Conservation (phyloP, 2,113 vertebrate species). For the Fulmarus glacialis region DNA sequence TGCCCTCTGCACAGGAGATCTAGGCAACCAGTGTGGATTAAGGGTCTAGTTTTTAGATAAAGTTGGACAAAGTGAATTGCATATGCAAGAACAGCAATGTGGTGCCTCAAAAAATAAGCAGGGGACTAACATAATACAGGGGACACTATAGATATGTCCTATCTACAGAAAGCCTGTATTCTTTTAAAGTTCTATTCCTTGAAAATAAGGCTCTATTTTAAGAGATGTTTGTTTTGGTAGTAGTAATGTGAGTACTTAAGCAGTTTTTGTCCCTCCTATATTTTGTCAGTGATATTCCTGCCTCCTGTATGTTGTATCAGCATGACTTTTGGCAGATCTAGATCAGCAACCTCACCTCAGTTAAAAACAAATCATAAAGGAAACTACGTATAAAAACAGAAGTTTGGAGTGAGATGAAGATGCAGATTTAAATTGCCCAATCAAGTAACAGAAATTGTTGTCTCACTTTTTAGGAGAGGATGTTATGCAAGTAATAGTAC, state of each 20-base stretch:
- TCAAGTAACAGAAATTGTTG: not conserved
- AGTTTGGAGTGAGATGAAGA: not conserved
- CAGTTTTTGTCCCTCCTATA: not conserved
- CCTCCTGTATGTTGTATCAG: not conserved
- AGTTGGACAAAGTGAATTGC: not conserved
- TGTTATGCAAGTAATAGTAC: not conserved
- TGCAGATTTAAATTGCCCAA: not conserved
- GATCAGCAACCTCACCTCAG: not conserved
- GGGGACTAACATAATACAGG: not conserved
- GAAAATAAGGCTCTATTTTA: not conserved
- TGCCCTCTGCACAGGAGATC: not conserved
- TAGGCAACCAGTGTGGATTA: not conserved
- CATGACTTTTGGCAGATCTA: not conserved
- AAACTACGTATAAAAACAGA: not conserved
- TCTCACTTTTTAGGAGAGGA: not conserved
- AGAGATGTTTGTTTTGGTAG: not conserved
- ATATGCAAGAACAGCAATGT: not conserved
- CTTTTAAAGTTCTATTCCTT: not conserved
- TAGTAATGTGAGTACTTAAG: not conserved
- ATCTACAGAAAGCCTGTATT: not conserved
- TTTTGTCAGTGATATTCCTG: not conserved
- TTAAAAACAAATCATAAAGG: not conserved
- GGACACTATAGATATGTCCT: not conserved
- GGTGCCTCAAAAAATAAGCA: not conserved
- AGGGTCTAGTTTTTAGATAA: not conserved